Evolutionary conservation across 2,888 invertebrate genomes (phyloP), one percentile per base, ranked within the genome.

Genomic region (Neria commutata): DNA sequence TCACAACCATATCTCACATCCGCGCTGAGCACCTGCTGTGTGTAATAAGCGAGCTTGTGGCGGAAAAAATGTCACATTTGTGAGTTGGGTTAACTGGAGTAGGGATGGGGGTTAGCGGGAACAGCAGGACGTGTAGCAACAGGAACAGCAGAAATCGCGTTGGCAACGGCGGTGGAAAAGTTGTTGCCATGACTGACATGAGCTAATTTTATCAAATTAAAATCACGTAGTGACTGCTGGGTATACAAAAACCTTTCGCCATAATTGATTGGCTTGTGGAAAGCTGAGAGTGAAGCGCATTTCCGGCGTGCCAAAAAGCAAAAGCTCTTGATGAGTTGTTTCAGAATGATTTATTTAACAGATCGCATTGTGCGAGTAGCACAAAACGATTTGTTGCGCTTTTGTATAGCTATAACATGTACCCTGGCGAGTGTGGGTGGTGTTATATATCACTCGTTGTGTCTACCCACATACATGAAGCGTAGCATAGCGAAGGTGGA

Each of bases 81-180:
- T 42, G 42, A 42, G 42, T 42, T 42, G 21, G 42, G 42, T 42
- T n/a, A 42, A 42, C 17, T 42, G 42, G 42, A 42, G 42, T 42
- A 19, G 42, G 42, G 21, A 19, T 19, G 5, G 19, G 42, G 21
- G 42, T 19, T 42, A 19, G 21, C 21, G 17, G 42, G 19, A 5
- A 4, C 29, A 29, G 29, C 6, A 29, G 29, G 6, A n/a, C 6
- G 29, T 29, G 29, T 29, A 6, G 29, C 29, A 11, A 29, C 29
- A 11, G 29, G 6, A 8, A 29, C 29, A 29, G 29, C 11, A 6
- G 29, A 8, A 29, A 11, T 29, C 29, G 29, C 29, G 11, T 8
- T 29, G 29, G 29, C 29, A 29, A 29, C 29, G 29, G 29, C 29
- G 11, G 29, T 11, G 29, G 29, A 19, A 42, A 17, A 19, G 6